These are phyloP conservation scores for Sceloporus tristichus DNA, from an alignment of 2,113 vertebrate genomes.

Conservation along the genomic window DNA sequence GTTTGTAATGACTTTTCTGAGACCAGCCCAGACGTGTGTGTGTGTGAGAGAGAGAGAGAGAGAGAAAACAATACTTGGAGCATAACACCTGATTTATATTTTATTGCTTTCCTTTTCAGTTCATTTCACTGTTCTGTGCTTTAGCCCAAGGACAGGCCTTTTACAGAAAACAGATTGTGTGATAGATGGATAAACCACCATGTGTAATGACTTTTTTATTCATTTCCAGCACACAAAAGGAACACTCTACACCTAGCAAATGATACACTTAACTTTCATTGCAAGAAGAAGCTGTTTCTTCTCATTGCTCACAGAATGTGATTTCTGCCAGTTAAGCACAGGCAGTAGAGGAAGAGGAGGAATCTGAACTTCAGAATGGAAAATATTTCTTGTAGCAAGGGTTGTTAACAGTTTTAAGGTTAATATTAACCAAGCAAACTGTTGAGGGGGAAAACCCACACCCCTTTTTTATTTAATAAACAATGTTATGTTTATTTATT, in stretches of 20 bases:
- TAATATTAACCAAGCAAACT: conserved; percentile 9
- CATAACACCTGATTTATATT: conserved; percentile 27
- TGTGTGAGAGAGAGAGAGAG: background rate
- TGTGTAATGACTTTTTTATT: conserved; percentile 16
- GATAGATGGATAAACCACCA: conserved; percentile 34
- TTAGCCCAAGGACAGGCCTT: conserved; percentile 9
- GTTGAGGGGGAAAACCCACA: background rate
- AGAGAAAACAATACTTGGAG: background rate
- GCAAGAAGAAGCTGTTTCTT: conserved; percentile 3
- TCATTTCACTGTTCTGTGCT: conserved; percentile 40
- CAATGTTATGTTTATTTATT: background rate
- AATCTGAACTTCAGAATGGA: background rate
- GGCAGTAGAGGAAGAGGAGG: background rate
- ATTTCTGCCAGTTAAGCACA: conserved; percentile 7
- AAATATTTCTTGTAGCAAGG: conserved; percentile 19
- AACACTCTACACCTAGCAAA: conserved; percentile 9
- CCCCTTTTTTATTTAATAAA: background rate
- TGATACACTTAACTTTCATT: background rate
- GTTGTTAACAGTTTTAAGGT: conserved; percentile 24
- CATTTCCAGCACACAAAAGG: conserved; percentile 22
- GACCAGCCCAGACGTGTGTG: background rate
- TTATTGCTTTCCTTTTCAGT: conserved; percentile 64
- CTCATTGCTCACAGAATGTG: conserved; percentile 14
- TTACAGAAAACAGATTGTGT: conserved; percentile 37
- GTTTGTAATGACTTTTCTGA: conserved; percentile 8